Conservation (phyloP, 2,113 vertebrate species). For the Melanotaenia duboulayi region DNA sequence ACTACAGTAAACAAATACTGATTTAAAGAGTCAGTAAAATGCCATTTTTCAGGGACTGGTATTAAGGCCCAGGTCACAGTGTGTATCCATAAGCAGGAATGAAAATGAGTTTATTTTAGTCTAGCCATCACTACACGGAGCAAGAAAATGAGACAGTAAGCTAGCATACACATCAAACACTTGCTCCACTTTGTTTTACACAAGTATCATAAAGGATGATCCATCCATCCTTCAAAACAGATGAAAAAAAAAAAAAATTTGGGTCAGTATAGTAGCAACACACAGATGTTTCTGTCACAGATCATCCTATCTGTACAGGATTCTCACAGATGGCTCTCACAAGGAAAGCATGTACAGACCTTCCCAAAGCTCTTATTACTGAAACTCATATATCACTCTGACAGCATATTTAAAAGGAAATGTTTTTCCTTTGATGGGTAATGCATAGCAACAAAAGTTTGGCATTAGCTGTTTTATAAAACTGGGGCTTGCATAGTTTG, state of each 20-base stretch:
- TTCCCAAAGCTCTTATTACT: slow-evolving; percentile 62
- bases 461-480: slow-evolving; percentile 45
- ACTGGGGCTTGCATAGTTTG: background rate
- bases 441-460: slow-evolving; percentile 41
- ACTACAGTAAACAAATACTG: background rate
- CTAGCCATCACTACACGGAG: background rate
- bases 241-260: slow-evolving; percentile 59
- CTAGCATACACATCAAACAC: background rate
- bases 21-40: background rate
- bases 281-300: slow-evolving; percentile 48
- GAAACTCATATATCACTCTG: slow-evolving; percentile 60
- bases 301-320: slow-evolving; percentile 38
- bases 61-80: background rate
- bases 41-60: background rate
- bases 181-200: slow-evolving; percentile 48
- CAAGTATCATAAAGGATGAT: slow-evolving; percentile 42
- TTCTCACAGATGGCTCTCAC: slow-evolving; percentile 45
- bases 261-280: slow-evolving; percentile 42
- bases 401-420: slow-evolving; percentile 57
- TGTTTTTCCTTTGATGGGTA: slow-evolving; percentile 48
- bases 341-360: slow-evolving; percentile 45
- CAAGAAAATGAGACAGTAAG: slow-evolving; percentile 1
- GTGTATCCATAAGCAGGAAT: background rate
- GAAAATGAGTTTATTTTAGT: background rate
- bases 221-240: slow-evolving; percentile 48